Percentiles rank a stretch among this genome's conserved stretches.
Conservation (phyloP, 2,888 invertebrate species). For the Drosophila kokeensis region DNA sequence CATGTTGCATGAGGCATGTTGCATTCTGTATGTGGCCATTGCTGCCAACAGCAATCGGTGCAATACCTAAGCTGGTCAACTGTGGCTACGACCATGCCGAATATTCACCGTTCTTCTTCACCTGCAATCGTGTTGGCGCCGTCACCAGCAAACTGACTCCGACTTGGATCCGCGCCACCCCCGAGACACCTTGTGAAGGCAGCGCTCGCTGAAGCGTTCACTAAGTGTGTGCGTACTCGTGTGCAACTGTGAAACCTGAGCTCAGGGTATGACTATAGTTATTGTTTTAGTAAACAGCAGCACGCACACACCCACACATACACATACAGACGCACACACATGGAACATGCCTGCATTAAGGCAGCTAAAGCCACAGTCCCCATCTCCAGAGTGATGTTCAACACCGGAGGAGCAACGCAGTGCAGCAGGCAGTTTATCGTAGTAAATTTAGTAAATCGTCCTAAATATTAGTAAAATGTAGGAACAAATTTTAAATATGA, state of each 20-base stretch:
- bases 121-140: slow-evolving; percentile 50
- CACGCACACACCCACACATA: slow-evolving; percentile 5
- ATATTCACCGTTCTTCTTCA: slow-evolving; percentile 67
- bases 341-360: not conserved
- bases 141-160: slow-evolving; percentile 15
- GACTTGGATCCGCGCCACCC: slow-evolving; percentile 21
- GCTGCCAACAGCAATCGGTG: slow-evolving; percentile 48
- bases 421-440: not conserved
- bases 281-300: slow-evolving; percentile 5
- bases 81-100: slow-evolving; percentile 49
- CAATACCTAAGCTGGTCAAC: slow-evolving; percentile 58
- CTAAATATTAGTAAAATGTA: not conserved
- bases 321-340: not conserved
- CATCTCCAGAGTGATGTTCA: not conserved
- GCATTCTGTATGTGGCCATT: slow-evolving; percentile 44
- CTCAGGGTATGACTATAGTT: slow-evolving; percentile 6
- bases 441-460: not conserved
- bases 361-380: not conserved
- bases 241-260: slow-evolving; percentile 48
- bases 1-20: slow-evolving; percentile 55
- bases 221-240: slow-evolving; percentile 55
- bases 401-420: not conserved
- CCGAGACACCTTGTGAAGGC: slow-evolving; percentile 29
- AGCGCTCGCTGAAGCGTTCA: slow-evolving; percentile 60
- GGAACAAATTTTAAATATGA: rapidly evolving